phyloP scores from a whole-genome alignment of 2,113 vertebrate genomes.

The Oreotrochilus melanogaster region DNA sequence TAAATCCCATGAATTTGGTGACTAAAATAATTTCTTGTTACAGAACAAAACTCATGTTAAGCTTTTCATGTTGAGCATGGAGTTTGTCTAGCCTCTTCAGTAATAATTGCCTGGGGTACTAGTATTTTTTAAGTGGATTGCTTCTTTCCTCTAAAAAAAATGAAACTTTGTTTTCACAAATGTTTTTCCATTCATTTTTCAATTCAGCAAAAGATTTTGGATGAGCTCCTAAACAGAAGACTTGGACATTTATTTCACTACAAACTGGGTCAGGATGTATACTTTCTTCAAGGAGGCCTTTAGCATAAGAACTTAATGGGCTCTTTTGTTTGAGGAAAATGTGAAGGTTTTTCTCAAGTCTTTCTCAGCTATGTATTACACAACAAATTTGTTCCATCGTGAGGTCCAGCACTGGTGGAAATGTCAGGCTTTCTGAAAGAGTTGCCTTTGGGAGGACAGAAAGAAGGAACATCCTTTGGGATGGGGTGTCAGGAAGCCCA shows the following conservation, averaged over 20 bases:
- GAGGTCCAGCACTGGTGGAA: neutral
- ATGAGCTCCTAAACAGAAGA: neutral
- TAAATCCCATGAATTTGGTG: conserved; percentile 18
- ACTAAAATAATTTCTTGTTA: conserved; percentile 46
- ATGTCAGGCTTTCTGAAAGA: neutral
- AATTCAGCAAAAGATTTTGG: neutral
- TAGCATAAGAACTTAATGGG: neutral
- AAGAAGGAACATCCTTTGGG: neutral
- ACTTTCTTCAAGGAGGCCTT: neutral
- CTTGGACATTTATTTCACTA: neutral
- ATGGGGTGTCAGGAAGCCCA: neutral
- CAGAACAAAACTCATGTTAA: conserved; percentile 15
- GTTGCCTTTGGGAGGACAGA: neutral
- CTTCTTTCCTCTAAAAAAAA: neutral
- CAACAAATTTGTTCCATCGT: neutral
- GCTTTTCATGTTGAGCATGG: neutral
- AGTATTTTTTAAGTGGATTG: neutral
- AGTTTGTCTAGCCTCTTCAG: conserved; percentile 1
- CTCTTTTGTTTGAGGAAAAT: neutral
- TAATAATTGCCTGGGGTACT: neutral
- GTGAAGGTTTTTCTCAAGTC: neutral
- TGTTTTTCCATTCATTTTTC: neutral
- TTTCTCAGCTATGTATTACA: neutral
- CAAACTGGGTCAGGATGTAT: accelerated
- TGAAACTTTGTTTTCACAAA: neutral